These are phyloP conservation scores for Drosophila austrosaltans DNA, from an alignment of 2,888 invertebrate species.

Conservation along the genomic window DNA sequence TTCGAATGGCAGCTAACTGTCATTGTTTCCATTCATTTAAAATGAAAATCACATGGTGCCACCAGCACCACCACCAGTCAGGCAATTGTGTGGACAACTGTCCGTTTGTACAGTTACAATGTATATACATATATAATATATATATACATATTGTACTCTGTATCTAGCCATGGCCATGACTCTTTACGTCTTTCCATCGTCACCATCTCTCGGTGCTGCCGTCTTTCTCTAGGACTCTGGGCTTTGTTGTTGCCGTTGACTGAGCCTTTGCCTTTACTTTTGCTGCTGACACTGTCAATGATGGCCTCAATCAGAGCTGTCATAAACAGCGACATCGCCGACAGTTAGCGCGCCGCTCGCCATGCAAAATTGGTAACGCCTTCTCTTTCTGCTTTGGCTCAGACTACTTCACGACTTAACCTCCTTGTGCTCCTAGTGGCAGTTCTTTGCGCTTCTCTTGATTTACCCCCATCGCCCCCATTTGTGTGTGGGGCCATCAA, in stretches of 20 bases:
- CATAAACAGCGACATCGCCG: constrained; percentile 60
- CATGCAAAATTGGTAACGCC: constrained; percentile 9
- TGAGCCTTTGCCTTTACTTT: not conserved
- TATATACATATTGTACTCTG: too few relatives aligned
- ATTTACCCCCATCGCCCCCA: constrained; percentile 10
- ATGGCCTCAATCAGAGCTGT: constrained; percentile 73
- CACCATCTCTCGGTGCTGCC: constrained; percentile 44
- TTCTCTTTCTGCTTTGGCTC: not conserved
- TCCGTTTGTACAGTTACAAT: not conserved
- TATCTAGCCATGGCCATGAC: constrained; percentile 7
- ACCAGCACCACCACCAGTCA: not conserved
- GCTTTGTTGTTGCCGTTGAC: not conserved
- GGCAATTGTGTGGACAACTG: constrained; percentile 3
- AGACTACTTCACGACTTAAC: not conserved
- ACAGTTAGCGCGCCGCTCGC: constrained; percentile 19
- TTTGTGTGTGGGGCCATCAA: constrained; percentile 33
- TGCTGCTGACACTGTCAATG: constrained; percentile 55
- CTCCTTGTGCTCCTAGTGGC: not conserved
- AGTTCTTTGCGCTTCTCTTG: not conserved
- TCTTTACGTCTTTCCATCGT: not conserved
- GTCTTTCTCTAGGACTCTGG: constrained; percentile 23
- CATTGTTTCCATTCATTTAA: constrained; percentile 26
- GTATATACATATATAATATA: not conserved
- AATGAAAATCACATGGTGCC: constrained; percentile 43
- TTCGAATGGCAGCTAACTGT: not conserved